Base-by-base conservation (phyloP, 2,113 vertebrate species). In the Pseudolaguvia tuberculata region DNA sequence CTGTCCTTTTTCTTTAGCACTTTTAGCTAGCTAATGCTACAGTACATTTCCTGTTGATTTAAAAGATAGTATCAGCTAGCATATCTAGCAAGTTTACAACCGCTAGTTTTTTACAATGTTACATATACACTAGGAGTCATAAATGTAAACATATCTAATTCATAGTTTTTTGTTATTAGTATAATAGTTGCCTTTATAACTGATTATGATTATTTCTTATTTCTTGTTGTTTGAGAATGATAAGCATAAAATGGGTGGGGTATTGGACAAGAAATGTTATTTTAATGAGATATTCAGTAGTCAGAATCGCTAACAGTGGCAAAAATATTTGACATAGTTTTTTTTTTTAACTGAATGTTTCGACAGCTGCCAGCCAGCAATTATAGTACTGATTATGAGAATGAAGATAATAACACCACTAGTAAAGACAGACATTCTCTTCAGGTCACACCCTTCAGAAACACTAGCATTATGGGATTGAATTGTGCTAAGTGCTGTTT, bases 401-500 rank as follows among this genome's bases (percentile, higher is more conserved):
- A 23, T 25, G 21, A 25, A 17, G 21, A 8, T 25, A 48, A 21
- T 47, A 10, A 25, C 11, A 17, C 3, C 15, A 45, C 5, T 3
- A 47, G n/a, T 42, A 21, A 63, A 42, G 11, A 13, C 59, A 0
- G 11, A 63, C 13, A 65, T 47, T 47, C 39, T 25, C 12, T 20
- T 15, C 51, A 56, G 3, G 9, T 39, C 70, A 72, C 25, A 20
- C 56, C 70, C 25, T 25, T 50, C 18, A 15, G 25, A 25, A 48
- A 17, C 23, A 27, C 25, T 45, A 4, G 42, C 8, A 72, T 72
- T 59, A 47, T 59, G 18, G 70, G 55, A 59, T 59, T 29, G 20
- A 72, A 59, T 2, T 2, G 23, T 47, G 25, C 21, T 47, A 45
- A 57, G 10, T 57, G 21, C 45, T 72, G 29, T 72, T 59, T 72